Evolutionary conservation across 2,797 vertebrate genomes (phyloP), one percentile per base, ranked within the genome.

Genomic region (Netta rufina): DNA sequence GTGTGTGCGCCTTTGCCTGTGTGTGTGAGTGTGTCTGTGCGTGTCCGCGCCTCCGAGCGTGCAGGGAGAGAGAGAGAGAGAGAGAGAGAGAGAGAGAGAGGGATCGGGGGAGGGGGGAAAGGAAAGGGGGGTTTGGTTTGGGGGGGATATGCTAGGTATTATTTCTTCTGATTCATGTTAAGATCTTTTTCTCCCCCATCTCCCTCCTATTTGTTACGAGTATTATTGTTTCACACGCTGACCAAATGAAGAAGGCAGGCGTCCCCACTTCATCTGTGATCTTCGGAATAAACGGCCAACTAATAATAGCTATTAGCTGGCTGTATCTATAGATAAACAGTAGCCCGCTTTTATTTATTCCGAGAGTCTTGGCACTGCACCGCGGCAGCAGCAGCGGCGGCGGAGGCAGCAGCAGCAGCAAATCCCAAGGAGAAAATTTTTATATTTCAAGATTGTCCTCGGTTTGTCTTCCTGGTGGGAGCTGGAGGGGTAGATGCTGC

Each of bases 321-420:
- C 67, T 69, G 88, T 39, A 96, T 65, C 85, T 92, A 93, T 66
- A 92, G 94, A 92, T 88, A 93, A 90, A 96, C 95, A 91, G 97
- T 84, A 97, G 96, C 95, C 97, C 92, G 93, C 84, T 95, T 93
- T 97, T 97, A 98, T 98, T 97, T 98, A 98, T 98, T 97, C 98
- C 97, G 89, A 96, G 97, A 96, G 96, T 97, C 97, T 96, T 97
- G 97, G 98, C 97, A 95, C 98, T 98, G 96, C 97, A 95, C 96
- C 94, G 96, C 96, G 84, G 96, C 95, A 93, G 97, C 97, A 96
- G 97, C 95, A 96, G 96, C 70, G 94, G 97, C 90, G 91, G 91
- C 36, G 30, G 93, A 67, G 85, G 75, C 45, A 54, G 97, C 96
- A 88, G 96, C 95, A 95, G 95, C 95, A 96, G 97, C 96, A 97